These are phyloP conservation scores for Tetheella fluctuosa DNA, from an alignment of 2,888 invertebrate genomes.

Conservation along the genomic window DNA sequence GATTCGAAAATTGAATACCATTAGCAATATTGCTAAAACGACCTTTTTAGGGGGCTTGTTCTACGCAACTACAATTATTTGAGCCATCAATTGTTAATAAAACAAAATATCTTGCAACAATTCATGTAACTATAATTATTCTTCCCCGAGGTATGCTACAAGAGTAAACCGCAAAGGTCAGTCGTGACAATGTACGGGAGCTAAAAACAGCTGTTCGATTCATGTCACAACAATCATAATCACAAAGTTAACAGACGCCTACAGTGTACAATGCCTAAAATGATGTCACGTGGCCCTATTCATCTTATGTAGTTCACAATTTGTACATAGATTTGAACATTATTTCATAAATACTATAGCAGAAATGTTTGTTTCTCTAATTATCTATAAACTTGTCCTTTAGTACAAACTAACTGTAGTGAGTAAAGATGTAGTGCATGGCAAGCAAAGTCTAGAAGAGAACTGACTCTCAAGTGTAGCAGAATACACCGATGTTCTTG, in stretches of 20 bases:
- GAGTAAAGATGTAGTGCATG: neutral
- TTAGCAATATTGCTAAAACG: too few relatives aligned
- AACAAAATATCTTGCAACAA: too few relatives aligned
- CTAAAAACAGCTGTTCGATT: slow-evolving; percentile 14
- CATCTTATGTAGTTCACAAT: slow-evolving; percentile 17
- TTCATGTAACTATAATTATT: slow-evolving; percentile 1
- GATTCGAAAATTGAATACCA: too few relatives aligned
- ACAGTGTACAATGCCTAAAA: slow-evolving; percentile 10
- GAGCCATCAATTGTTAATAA: too few relatives aligned
- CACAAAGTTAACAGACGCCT: slow-evolving; percentile 17
- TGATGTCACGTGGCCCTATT: slow-evolving; percentile 33
- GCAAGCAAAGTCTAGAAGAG: neutral
- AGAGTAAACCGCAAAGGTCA: slow-evolving; percentile 46
- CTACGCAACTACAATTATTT: too few relatives aligned
- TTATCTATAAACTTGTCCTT: too few relatives aligned
- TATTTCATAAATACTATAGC: too few relatives aligned
- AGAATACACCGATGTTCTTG: neutral
- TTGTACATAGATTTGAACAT: neutral
- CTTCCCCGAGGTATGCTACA: slow-evolving; percentile 27
- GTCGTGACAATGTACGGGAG: slow-evolving; percentile 40
- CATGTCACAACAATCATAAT: slow-evolving; percentile 16
- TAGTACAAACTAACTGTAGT: neutral
- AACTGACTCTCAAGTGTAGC: neutral
- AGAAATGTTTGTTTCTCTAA: neutral
- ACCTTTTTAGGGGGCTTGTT: too few relatives aligned